phyloP scores from a whole-genome alignment of 2,113 vertebrate genomes.

The Tenrec ecaudatus region DNA sequence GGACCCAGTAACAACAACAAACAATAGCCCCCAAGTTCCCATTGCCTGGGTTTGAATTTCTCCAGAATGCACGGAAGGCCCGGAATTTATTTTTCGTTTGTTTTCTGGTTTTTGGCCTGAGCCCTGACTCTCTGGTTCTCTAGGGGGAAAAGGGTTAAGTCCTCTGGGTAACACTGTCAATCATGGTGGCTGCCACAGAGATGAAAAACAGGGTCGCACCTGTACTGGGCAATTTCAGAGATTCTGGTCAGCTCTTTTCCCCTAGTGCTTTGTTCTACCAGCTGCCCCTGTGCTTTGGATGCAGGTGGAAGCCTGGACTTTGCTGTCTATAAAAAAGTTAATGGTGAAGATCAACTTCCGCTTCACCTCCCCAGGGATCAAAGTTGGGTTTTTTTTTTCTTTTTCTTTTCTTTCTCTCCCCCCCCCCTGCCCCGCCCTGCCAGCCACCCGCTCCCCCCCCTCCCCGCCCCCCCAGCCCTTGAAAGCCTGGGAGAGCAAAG shows the following conservation, averaged over 20 bases:
- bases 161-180: constrained; percentile 86
- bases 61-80: not conserved
- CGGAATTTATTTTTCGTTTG: not conserved
- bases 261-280: constrained; percentile 90
- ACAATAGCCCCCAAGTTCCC: not conserved
- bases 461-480: not conserved
- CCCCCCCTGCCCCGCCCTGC: too few species aligned
- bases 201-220: constrained; percentile 92
- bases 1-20: not conserved
- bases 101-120: not conserved
- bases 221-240: constrained; percentile 88
- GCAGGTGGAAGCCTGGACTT: constrained; percentile 92
- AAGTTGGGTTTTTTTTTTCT: constrained; percentile 74
- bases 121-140: not conserved
- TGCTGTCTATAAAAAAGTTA: constrained; percentile 92
- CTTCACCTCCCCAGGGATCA: constrained; percentile 89
- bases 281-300: constrained; percentile 90
- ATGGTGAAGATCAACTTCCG: constrained; percentile 90
- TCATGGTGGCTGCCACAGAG: constrained; percentile 85
- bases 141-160: constrained; percentile 85
- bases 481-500: constrained; percentile 73
- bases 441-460: too few species aligned
- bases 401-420: constrained; percentile 8
- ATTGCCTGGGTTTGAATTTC: not conserved
- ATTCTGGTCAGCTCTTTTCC: constrained; percentile 89